These are phyloP conservation scores for Troides aeacus DNA, from an alignment of 2,888 invertebrate species.

Conservation along the genomic window DNA sequence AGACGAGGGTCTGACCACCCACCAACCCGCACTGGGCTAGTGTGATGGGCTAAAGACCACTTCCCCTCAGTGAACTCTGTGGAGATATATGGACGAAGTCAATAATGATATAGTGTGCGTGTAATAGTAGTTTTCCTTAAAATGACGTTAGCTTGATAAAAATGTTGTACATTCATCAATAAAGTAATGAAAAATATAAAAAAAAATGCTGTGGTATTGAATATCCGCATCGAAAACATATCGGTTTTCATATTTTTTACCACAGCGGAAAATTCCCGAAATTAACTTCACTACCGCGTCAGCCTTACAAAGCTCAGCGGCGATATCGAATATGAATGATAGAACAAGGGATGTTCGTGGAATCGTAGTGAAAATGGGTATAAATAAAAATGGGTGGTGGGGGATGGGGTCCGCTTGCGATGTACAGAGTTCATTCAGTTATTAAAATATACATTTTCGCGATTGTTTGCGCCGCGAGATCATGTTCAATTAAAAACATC, in stretches of 20 bases:
- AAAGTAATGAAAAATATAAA: too few relatives aligned
- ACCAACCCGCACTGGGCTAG: too few relatives aligned
- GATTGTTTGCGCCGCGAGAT: slow-evolving; percentile 33
- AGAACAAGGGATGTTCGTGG: slow-evolving; percentile 4
- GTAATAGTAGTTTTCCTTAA: too few relatives aligned
- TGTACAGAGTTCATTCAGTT: slow-evolving; percentile 32
- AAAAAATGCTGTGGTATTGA: too few relatives aligned
- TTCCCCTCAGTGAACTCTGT: too few relatives aligned
- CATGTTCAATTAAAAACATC: slow-evolving; percentile 37
- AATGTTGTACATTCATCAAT: too few relatives aligned
- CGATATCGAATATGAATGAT: slow-evolving; percentile 5
- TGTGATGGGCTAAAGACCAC: too few relatives aligned
- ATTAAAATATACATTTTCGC: slow-evolving; percentile 38
- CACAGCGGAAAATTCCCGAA: slow-evolving; percentile 3
- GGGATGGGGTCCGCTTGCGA: slow-evolving; percentile 9
- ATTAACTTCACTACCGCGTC: slow-evolving; percentile 11
- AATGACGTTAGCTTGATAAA: too few relatives aligned
- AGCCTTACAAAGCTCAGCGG: not conserved
- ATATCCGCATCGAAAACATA: not conserved
- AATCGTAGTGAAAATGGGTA: slow-evolving; percentile 6
- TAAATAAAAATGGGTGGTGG: slow-evolving; percentile 8
- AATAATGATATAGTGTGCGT: too few relatives aligned
- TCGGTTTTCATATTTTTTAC: slow-evolving; percentile 8
- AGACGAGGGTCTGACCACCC: too few relatives aligned
- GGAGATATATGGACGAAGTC: too few relatives aligned